Evolutionary conservation across 2,888 invertebrate species (phyloP), one percentile per base, ranked within the genome.

Genomic region (Heliconius sara): DNA sequence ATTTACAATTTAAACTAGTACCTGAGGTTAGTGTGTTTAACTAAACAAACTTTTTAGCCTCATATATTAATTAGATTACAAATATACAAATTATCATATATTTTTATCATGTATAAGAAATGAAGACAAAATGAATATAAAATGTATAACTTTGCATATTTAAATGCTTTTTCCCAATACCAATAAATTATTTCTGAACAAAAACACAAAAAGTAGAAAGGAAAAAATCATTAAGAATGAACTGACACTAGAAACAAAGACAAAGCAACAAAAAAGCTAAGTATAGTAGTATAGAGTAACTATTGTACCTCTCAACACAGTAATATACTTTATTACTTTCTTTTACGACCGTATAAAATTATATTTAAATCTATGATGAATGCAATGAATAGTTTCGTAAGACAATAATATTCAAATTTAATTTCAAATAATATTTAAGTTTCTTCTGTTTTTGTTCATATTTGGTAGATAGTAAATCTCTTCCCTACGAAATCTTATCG

Each of bases 271-370:
- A 60, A 22, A 60, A n/a, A 60, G 22, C 12, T 60, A 12, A 60
- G 22, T n/a, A n/a, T 60, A n/a, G n/a, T n/a, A 60, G 22, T n/a
- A n/a, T 39, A n/a, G n/a, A 68, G n/a, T 39, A 22, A 10, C 34
- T 10, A 19, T 34, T 39, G 3, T n/a, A 39, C 22, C 22, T n/a
- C 39, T n/a, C 10, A n/a, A 67, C 10, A 19, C 34, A 34, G 1
- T 22, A 7, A 47, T 13, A 70, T 70, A 43, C 7, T 43, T 70
- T 70, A 47, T 70, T 47, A 70, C 70, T 47, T 47, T 70, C 68
- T 25, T 70, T 47, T 70, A 70, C 47, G 16, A 43, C 43, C 43
- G 47, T 47, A 25, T 16, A 47, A 27, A 70, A 47, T 47, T 70
- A 13, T 39, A 43, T n/a, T 25, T 5, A 25, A 3, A 68, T 68